Conservation (phyloP, 1,140 invertebrate species). For the Conus ventricosus region DNA sequence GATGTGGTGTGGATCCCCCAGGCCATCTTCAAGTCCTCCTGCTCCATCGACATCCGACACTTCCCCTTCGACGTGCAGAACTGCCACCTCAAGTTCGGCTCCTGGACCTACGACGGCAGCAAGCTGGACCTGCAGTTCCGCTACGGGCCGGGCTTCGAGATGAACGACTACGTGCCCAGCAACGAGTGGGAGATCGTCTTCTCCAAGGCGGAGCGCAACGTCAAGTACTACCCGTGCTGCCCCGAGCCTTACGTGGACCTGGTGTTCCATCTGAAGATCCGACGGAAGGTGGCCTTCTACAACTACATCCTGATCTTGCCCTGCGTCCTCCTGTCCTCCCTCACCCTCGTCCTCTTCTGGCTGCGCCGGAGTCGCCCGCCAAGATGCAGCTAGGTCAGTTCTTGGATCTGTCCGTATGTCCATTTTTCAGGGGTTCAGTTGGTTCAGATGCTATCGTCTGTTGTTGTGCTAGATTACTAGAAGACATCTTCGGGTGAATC, state of each 20-base stretch:
- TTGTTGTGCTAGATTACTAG: too few species aligned
- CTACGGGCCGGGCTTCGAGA: conserved; percentile 64
- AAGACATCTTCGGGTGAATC: too few species aligned
- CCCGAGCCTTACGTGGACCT: conserved; percentile 74
- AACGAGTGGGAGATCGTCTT: conserved; percentile 74
- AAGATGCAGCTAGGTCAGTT: conserved; percentile 75
- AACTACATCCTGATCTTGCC: conserved; percentile 75
- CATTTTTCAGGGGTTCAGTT: too few species aligned
- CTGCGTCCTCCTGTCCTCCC: conserved; percentile 72
- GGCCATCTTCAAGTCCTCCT: conserved; percentile 98
- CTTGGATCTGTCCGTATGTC: background rate
- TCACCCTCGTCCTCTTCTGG: conserved; percentile 76
- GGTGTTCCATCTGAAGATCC: conserved; percentile 70
- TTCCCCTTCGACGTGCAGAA: conserved; percentile 74
- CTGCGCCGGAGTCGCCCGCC: conserved; percentile 76
- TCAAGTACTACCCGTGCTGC: conserved; percentile 73
- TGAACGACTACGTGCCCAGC: conserved; percentile 71
- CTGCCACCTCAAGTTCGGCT: conserved; percentile 74
- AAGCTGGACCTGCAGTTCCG: conserved; percentile 70
- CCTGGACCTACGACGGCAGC: conserved; percentile 74
- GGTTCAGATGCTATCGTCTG: too few species aligned
- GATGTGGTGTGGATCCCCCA: conserved; percentile 98
- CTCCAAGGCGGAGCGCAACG: conserved; percentile 63
- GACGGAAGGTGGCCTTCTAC: conserved; percentile 73
- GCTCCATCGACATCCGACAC: conserved; percentile 80